A percentile compares a stretch with the other conserved stretches of the same genome.
Conservation (phyloP, 2,113 vertebrate species). For the Malurus cyaneus region DNA sequence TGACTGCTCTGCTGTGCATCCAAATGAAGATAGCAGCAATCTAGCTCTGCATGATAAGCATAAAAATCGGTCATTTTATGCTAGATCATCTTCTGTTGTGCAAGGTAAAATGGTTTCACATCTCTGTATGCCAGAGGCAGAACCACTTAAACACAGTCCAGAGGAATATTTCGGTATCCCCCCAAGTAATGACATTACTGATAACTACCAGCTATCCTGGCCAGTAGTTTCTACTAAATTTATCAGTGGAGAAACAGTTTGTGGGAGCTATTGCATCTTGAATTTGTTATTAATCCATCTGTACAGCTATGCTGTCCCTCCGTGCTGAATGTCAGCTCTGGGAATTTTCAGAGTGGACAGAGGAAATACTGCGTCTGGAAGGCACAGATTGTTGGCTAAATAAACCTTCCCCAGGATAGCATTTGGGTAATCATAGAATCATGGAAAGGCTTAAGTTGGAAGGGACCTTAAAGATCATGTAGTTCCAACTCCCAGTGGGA, state of each 20-base stretch:
- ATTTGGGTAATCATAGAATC: background rate
- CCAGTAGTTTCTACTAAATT: background rate
- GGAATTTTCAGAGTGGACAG: constrained; percentile 13
- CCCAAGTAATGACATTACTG: background rate
- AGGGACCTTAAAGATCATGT: background rate
- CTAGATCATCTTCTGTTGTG: constrained; percentile 9
- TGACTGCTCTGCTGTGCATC: background rate
- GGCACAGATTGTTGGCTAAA: constrained; percentile 19
- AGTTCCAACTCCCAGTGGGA: background rate
- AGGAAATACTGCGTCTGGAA: background rate
- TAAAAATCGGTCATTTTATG: constrained; percentile 33
- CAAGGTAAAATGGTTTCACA: constrained; percentile 20
- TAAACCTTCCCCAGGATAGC: background rate
- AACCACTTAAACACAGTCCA: background rate
- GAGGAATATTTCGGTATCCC: background rate
- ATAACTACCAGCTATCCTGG: background rate
- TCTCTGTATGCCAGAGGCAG: background rate
- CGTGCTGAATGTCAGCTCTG: background rate
- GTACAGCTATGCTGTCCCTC: background rate
- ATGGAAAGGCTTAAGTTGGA: background rate
- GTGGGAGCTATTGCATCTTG: background rate
- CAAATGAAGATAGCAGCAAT: background rate
- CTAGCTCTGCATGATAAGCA: constrained; percentile 40
- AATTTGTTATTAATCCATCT: constrained; percentile 26
- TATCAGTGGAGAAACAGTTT: background rate